Evolutionary conservation across 2,888 invertebrate species (phyloP).

Genomic region (Sphinx pinastri): DNA sequence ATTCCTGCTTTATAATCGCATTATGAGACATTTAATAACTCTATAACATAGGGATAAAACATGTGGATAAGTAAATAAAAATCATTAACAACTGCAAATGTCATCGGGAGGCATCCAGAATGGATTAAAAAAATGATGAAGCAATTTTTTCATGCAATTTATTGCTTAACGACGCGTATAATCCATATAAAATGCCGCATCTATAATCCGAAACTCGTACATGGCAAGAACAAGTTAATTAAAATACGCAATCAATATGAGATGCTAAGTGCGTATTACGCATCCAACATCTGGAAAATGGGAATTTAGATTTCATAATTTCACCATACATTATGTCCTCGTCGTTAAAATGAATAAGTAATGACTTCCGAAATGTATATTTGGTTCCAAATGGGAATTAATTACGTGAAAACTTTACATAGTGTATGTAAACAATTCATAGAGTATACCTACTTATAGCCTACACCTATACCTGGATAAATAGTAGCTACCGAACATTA

Average conservation of each 20-base stretch:
- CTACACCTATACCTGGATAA: not conserved
- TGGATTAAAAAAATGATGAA: slow-evolving; percentile 32
- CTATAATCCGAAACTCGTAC: slow-evolving; percentile 32
- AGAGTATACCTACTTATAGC: too few species aligned
- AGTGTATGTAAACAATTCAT: not conserved
- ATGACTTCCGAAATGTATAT: not conserved
- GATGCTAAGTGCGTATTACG: slow-evolving; percentile 14
- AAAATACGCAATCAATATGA: slow-evolving; percentile 14
- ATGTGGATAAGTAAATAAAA: slow-evolving; percentile 10
- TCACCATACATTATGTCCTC: not conserved
- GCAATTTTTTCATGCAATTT: slow-evolving; percentile 61
- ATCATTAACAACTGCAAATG: slow-evolving; percentile 18
- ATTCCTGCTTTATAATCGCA: not conserved
- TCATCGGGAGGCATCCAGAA: not conserved
- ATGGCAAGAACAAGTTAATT: not conserved
- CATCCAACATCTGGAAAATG: not conserved
- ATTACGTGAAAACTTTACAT: not conserved
- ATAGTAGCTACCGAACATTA: not conserved
- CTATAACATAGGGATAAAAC: slow-evolving; percentile 5
- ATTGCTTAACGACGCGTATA: slow-evolving; percentile 64
- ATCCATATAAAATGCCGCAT: slow-evolving; percentile 52
- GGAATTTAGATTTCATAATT: slow-evolving; percentile 3
- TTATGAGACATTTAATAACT: not conserved
- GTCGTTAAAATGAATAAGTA: not conserved
- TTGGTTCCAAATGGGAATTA: not conserved